Percentiles rank a stretch among this genome's conserved stretches.
These are phyloP conservation scores for Augochlora pura DNA, from an alignment of 1,140 invertebrate genomes.

Conservation along the genomic window DNA sequence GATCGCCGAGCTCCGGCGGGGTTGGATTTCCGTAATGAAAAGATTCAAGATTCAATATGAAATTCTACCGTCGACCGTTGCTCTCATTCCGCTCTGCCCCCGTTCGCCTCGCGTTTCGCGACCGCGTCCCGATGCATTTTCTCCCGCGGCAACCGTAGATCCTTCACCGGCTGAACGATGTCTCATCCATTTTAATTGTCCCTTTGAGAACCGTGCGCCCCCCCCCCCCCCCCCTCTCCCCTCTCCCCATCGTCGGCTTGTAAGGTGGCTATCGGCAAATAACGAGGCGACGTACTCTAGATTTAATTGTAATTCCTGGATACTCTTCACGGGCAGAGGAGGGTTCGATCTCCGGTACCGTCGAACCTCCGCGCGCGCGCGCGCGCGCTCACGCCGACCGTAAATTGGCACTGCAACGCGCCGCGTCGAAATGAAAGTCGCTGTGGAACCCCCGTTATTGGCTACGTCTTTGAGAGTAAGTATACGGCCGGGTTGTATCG, in stretches of 20 bases:
- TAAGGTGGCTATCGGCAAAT: slow-evolving; percentile 26
- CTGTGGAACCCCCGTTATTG: slow-evolving; percentile 2
- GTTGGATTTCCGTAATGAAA: slow-evolving; percentile 17
- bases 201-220: slow-evolving; percentile 21
- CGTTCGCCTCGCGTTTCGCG: not conserved
- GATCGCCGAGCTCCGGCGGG: slow-evolving; percentile 4
- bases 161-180: slow-evolving; percentile 4
- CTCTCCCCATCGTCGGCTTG: no score
- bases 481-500: not conserved
- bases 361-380: no score
- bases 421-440: not conserved
- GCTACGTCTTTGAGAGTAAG: not conserved
- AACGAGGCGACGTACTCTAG: slow-evolving; percentile 31
- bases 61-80: slow-evolving; percentile 21
- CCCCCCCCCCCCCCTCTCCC: no score
- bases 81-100: not conserved
- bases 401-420: slow-evolving; percentile 16
- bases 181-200: slow-evolving; percentile 63
- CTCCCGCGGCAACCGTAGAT: no score
- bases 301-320: slow-evolving; percentile 44
- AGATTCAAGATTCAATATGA: slow-evolving; percentile 47
- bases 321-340: not conserved
- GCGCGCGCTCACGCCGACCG: no score
- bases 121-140: slow-evolving; percentile 2
- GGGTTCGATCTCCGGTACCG: slow-evolving; percentile 1